Conservation (phyloP, 2,797 vertebrate species). For the Melanotaenia nigrans region DNA sequence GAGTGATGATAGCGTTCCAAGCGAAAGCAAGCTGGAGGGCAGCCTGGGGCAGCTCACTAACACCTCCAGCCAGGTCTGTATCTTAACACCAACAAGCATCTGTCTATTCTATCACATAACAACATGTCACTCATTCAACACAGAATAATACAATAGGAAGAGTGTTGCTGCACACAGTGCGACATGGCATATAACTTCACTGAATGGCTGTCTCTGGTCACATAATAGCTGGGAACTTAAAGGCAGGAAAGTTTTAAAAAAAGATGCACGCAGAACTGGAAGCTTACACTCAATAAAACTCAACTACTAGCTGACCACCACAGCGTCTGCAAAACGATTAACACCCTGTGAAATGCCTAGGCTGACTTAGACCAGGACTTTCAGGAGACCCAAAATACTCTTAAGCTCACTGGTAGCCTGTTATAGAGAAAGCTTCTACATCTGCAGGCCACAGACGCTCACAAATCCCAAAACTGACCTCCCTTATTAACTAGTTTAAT, state of each 20-base stretch:
- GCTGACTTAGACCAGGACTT: constrained; percentile 61
- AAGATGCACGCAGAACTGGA: constrained; percentile 51
- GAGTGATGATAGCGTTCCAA: constrained; percentile 70
- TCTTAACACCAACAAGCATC: constrained; percentile 80
- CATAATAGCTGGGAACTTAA: constrained; percentile 36
- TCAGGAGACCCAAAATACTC: constrained; percentile 77
- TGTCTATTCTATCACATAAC: constrained; percentile 73
- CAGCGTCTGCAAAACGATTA: constrained; percentile 63
- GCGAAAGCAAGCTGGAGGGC: constrained; percentile 71
- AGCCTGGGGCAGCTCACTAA: constrained; percentile 78
- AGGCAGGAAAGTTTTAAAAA: constrained; percentile 47
- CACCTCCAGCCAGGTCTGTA: constrained; percentile 70
- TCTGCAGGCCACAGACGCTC: constrained; percentile 44
- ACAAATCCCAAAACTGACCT: constrained; percentile 43
- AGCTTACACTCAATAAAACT: constrained; percentile 71
- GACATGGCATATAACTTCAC: constrained; percentile 46
- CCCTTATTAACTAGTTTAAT: constrained; percentile 44
- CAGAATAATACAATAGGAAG: constrained; percentile 43
- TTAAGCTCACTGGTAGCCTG: constrained; percentile 78
- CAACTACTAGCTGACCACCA: constrained; percentile 57
- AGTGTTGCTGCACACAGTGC: constrained; percentile 42
- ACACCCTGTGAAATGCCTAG: constrained; percentile 69
- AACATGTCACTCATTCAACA: constrained; percentile 67
- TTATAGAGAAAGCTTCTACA: constrained; percentile 64
- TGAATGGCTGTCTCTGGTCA: constrained; percentile 35